Evolutionary conservation across 2,888 invertebrate genomes (phyloP).

Genomic region (Ectobius pallidus): DNA sequence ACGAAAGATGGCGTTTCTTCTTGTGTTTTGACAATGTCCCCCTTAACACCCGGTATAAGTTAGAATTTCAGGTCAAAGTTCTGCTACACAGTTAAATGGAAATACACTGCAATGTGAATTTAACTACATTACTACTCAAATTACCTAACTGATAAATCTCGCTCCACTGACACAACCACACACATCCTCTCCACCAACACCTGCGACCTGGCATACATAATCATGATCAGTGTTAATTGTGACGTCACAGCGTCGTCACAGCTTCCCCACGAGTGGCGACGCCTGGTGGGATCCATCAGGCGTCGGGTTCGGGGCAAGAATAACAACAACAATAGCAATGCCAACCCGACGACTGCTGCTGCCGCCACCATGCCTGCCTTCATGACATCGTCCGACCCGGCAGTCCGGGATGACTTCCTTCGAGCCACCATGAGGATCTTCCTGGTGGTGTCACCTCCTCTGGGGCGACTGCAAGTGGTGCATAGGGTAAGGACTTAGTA

Average conservation of each 20-base stretch:
- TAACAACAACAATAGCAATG: constrained; percentile 14
- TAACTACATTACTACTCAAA: no score
- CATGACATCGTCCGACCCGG: constrained; percentile 47
- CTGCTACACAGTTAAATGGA: no score
- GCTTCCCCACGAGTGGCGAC: constrained; percentile 55
- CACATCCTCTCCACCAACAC: no score
- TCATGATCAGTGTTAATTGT: no score
- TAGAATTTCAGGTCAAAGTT: no score
- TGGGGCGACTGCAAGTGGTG: constrained; percentile 63
- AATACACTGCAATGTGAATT: no score
- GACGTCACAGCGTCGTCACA: constrained; percentile 24
- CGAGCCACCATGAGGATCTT: constrained; percentile 77
- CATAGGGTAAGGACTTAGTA: background rate
- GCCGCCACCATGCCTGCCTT: constrained; percentile 36
- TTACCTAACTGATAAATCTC: no score
- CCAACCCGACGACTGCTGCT: constrained; percentile 42
- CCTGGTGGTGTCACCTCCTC: constrained; percentile 73
- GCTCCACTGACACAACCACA: no score
- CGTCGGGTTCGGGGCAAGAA: constrained; percentile 56
- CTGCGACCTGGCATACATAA: no score
- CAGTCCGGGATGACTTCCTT: constrained; percentile 67
- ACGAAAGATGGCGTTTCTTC: no score
- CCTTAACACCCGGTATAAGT: no score
- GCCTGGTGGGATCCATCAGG: constrained; percentile 56
- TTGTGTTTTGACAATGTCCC: no score